Conservation (phyloP, 2,888 invertebrate species). For the Syrphus vitripennis region DNA sequence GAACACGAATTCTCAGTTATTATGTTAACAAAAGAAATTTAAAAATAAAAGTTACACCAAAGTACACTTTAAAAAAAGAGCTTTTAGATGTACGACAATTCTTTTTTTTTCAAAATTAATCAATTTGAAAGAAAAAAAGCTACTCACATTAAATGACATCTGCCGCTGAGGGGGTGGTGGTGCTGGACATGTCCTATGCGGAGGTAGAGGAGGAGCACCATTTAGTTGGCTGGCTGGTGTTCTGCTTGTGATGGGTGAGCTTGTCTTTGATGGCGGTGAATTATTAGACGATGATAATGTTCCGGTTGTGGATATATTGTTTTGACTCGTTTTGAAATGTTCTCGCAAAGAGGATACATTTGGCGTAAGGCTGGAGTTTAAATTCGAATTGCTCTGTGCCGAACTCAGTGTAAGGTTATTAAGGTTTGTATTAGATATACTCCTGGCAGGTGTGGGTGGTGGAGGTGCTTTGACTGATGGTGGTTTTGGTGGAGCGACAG, state of each 20-base stretch:
- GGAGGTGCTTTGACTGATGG: slow-evolving; percentile 80
- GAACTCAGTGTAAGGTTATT: slow-evolving; percentile 75
- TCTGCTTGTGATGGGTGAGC: slow-evolving; percentile 48
- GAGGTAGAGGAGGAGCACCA: slow-evolving; percentile 80
- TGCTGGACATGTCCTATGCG: slow-evolving; percentile 80
- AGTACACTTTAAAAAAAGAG: slow-evolving; percentile 17
- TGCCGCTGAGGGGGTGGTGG: slow-evolving; percentile 80
- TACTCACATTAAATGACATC: slow-evolving; percentile 77
- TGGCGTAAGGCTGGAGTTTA: slow-evolving; percentile 50
- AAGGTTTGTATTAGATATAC: slow-evolving; percentile 80
- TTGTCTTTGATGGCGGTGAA: slow-evolving; percentile 73
- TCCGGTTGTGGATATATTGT: slow-evolving; percentile 69
- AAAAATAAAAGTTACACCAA: neutral
- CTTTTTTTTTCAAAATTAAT: neutral
- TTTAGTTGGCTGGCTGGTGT: slow-evolving; percentile 73
- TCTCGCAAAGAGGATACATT: slow-evolving; percentile 79
- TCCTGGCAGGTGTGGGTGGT: slow-evolving; percentile 80
- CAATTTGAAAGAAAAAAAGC: neutral
- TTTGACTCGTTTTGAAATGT: slow-evolving; percentile 78
- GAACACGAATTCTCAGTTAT: neutral
- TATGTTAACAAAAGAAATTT: neutral
- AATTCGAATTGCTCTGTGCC: slow-evolving; percentile 57
- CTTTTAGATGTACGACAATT: slow-evolving; percentile 14
- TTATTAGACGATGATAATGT: slow-evolving; percentile 70
- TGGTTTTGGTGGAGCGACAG: slow-evolving; percentile 78